These are phyloP conservation scores for Megalopta genalis DNA, from an alignment of 1,140 invertebrate genomes.

Conservation along the genomic window DNA sequence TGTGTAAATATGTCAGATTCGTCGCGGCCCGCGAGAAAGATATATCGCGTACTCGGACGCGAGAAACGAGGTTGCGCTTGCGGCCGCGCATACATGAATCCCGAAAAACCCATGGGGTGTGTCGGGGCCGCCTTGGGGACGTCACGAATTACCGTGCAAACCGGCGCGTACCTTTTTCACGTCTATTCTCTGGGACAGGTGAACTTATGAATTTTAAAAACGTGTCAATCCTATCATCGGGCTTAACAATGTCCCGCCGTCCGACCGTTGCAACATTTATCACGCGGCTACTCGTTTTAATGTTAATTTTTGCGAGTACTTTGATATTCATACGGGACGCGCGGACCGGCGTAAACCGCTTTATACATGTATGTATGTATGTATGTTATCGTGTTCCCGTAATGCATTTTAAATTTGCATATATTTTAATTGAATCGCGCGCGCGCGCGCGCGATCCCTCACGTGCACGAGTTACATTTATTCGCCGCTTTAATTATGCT, in stretches of 20 bases:
- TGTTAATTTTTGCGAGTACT: slow-evolving; percentile 22
- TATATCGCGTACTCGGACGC: not conserved
- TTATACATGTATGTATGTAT: not conserved
- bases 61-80: not conserved
- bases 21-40: not conserved
- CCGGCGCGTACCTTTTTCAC: not conserved
- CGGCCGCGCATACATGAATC: not conserved
- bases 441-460: no score
- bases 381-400: not conserved
- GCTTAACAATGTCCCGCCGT: not conserved
- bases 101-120: not conserved
- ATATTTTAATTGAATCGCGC: not conserved
- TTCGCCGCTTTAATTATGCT: not conserved
- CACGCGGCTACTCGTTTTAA: slow-evolving; percentile 6
- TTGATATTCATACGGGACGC: slow-evolving; percentile 8
- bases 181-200: not conserved
- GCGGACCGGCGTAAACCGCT: no score
- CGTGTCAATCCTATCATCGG: not conserved
- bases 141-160: not conserved
- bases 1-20: not conserved
- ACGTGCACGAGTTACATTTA: not conserved
- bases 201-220: slow-evolving; percentile 32
- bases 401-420: not conserved
- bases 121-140: not conserved
- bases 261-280: slow-evolving; percentile 2